Base-by-base conservation (phyloP, 1,140 invertebrate species). In the Psilanteris sp. region DNA sequence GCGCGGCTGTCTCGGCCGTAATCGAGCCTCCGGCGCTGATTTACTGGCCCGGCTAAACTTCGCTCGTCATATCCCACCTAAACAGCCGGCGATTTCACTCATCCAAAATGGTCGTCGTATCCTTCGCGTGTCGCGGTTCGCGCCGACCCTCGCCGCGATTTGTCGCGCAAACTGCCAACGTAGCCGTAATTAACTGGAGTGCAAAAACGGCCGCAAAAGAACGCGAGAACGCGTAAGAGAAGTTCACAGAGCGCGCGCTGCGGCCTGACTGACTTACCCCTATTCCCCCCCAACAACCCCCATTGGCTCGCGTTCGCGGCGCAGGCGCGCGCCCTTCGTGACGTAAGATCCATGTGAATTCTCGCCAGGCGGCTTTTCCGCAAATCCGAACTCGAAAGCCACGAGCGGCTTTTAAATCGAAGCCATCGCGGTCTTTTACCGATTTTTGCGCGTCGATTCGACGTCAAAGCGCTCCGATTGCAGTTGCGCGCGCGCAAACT, bases 221-320 rank as follows among this genome's bases (percentile, higher is more conserved):
- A 59, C 37, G 44, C 67, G 37, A 37, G 31, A 57, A 8, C 67
- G 66, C 57, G 59, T 61, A 80, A 82, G 76, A 82, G 85, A 83
- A 87, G 82, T 87, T 85, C 81, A 85, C 87, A 80, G 83, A 85
- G 83, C 86, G 87, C 87, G 86, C 86, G 87, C 85, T 83, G 84
- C 85, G 87, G 85, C 86, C 80, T 86, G 84, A 88, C 87, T 88
- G 87, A 88, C 83, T 87, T 83, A 84, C 86, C 85, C 83, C 84
- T 83, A 81, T 79, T 78, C 82, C 86, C 84, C 66, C 66, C 62
- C 67, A 29, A 62, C 79, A 37, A 41, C 74, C 78, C 70, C 66
- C 76, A 48, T 52, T 67, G 34, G 73, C 37, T 52, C 24, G 41
- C 73, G 48, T 7, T 39, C 36, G 8, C 14, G 10, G 77, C 84